Conservation (phyloP, 1,140 invertebrate species). For the Drosophila jambulina region DNA sequence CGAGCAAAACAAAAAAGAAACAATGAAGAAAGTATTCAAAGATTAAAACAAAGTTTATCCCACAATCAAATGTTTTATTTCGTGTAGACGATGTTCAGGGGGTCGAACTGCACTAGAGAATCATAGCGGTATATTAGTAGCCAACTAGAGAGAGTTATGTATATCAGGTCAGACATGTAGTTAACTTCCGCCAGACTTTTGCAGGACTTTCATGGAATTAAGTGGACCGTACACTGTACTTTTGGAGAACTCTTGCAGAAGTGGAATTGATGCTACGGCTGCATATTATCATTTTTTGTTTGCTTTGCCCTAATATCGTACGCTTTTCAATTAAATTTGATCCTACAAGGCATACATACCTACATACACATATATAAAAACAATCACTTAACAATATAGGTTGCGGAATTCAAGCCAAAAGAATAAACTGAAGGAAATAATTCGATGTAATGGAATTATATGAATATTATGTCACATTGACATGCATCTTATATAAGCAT, state of each 20-base stretch:
- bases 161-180: background rate
- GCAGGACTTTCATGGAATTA: slow-evolving; percentile 16
- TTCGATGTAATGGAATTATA: slow-evolving; percentile 19
- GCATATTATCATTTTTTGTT: background rate
- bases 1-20: background rate
- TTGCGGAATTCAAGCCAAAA: slow-evolving; percentile 6
- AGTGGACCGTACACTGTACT: slow-evolving; percentile 10
- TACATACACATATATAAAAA: slow-evolving; percentile 1
- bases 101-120: slow-evolving; percentile 17
- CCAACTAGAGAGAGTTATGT: slow-evolving; percentile 6
- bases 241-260: slow-evolving; percentile 14
- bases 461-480: slow-evolving; percentile 22
- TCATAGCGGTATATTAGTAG: slow-evolving; percentile 12
- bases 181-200: slow-evolving; percentile 19
- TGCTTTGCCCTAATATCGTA: slow-evolving; percentile 4
- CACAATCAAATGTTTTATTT: slow-evolving; percentile 20
- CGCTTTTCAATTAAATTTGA: slow-evolving; percentile 6
- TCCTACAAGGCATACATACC: slow-evolving; percentile 6
- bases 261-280: slow-evolving; percentile 19
- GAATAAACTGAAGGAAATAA: background rate
- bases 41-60: slow-evolving; percentile 13
- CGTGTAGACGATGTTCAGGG: slow-evolving; percentile 3
- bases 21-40: slow-evolving; percentile 4
- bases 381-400: slow-evolving; percentile 7
- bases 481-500: slow-evolving; percentile 18